These are phyloP conservation scores for Cydia amplana DNA, from an alignment of 1,140 invertebrate species.

Conservation along the genomic window DNA sequence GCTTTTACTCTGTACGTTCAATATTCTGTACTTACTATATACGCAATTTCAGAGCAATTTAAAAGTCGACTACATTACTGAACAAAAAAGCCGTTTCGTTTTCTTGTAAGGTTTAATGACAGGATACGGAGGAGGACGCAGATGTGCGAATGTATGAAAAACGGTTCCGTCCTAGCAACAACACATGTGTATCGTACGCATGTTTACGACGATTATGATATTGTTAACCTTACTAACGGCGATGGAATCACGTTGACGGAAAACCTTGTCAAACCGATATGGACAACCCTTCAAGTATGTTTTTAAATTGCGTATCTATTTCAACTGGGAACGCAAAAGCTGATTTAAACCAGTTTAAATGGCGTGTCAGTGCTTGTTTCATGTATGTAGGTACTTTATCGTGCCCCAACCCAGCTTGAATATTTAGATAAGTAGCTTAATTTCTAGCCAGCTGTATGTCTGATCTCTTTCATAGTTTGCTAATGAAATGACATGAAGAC, in stretches of 20 bases:
- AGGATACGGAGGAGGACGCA: constrained; percentile 65
- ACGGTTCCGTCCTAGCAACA: constrained; percentile 53
- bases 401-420: too few relatives aligned
- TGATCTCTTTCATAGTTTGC: too few relatives aligned
- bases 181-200: constrained; percentile 47
- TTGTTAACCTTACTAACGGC: not conserved
- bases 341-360: too few relatives aligned
- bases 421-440: too few relatives aligned
- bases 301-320: constrained; percentile 1
- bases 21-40: constrained; percentile 52
- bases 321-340: too few relatives aligned
- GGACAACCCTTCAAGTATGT: not conserved
- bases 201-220: constrained; percentile 18
- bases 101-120: constrained; percentile 69
- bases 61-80: constrained; percentile 65
- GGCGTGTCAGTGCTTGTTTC: too few relatives aligned
- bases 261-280: too few relatives aligned
- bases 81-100: constrained; percentile 58
- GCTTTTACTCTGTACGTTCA: constrained; percentile 37
- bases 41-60: constrained; percentile 70
- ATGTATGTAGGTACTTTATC: too few relatives aligned
- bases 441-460: too few relatives aligned
- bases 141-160: constrained; percentile 64
- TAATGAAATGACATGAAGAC: too few relatives aligned
- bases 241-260: too few relatives aligned